phyloP scores from a whole-genome alignment of 2,797 vertebrate species.

The Vireo griseus region DNA sequence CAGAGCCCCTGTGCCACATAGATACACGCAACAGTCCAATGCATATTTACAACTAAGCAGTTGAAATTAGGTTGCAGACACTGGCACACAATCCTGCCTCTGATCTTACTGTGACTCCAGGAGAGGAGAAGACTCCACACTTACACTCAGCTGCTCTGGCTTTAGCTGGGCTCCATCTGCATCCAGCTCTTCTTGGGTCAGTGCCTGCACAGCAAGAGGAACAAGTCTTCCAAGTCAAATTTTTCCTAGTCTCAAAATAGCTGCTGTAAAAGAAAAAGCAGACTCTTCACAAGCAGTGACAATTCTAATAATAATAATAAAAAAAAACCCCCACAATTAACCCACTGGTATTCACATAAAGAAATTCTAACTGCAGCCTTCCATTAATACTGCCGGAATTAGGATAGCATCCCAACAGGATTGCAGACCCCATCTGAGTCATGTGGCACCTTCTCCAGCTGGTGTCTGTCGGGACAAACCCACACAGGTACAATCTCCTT shows the following conservation, averaged over 20 bases:
- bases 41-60: background rate
- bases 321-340: background rate
- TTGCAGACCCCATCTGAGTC: background rate
- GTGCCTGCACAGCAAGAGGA: background rate
- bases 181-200: background rate
- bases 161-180: background rate
- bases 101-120: background rate
- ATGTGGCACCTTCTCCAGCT: rapidly evolving
- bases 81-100: background rate
- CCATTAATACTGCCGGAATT: background rate
- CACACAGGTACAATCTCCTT: background rate
- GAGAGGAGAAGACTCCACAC: background rate
- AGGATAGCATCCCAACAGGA: background rate
- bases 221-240: background rate
- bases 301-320: background rate
- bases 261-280: background rate
- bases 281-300: background rate
- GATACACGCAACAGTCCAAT: background rate
- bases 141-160: background rate
- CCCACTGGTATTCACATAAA: background rate
- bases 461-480: background rate
- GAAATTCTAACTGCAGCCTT: background rate
- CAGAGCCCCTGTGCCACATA: background rate
- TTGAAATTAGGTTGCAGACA: background rate
- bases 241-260: background rate